A percentile compares a stretch with the other conserved stretches of the same genome.
These are phyloP conservation scores for Aplodontia rufa DNA, from an alignment of 2,113 vertebrate species.

Conservation along the genomic window DNA sequence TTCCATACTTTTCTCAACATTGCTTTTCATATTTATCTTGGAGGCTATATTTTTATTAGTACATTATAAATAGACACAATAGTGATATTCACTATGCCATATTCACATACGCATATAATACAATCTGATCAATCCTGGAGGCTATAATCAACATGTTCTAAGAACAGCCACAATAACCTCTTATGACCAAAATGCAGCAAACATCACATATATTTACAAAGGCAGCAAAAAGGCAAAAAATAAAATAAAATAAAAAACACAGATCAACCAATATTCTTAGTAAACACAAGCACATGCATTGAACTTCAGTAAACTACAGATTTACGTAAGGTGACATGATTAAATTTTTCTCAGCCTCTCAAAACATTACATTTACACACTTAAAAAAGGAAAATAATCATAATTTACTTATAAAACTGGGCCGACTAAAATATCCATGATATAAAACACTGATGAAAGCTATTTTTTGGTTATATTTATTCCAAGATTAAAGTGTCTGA, in stretches of 20 bases:
- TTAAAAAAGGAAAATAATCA: slow-evolving; percentile 45
- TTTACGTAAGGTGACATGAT: background rate
- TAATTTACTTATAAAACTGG: background rate
- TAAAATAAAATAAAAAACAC: background rate
- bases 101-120: no score
- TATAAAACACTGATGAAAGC: background rate
- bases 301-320: slow-evolving; percentile 24
- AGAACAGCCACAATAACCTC: background rate
- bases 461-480: slow-evolving; percentile 19
- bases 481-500: slow-evolving; percentile 31
- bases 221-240: background rate
- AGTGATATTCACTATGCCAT: no score
- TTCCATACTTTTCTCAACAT: background rate
- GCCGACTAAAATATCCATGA: background rate
- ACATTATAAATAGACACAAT: no score
- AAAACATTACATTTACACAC: slow-evolving; percentile 37
- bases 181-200: slow-evolving; percentile 12
- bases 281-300: slow-evolving; percentile 7
- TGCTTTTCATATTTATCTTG: slow-evolving; percentile 24
- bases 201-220: slow-evolving; percentile 13
- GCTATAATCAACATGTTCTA: background rate
- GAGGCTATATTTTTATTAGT: background rate
- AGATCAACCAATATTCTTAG: slow-evolving; percentile 10
- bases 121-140: background rate
- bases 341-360: slow-evolving; percentile 17